Evolutionary conservation across 2,888 invertebrate species (phyloP).

Genomic region (Leptinotarsa tumamoca): DNA sequence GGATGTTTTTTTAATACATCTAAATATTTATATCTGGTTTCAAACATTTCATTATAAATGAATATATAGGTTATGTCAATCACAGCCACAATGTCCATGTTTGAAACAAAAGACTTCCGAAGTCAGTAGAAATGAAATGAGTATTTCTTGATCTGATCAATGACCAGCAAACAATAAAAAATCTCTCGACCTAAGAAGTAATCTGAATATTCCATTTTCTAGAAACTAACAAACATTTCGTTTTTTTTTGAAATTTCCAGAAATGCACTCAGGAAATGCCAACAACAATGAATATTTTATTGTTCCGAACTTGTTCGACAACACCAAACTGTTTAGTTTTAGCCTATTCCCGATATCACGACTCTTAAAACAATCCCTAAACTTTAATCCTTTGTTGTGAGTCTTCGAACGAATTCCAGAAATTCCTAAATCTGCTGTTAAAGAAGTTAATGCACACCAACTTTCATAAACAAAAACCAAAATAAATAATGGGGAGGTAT

Average conservation of each 20-base stretch:
- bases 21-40: too few species aligned
- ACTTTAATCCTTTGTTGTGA: not conserved
- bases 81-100: too few species aligned
- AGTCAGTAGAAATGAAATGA: too few species aligned
- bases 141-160: too few species aligned
- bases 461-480: conserved; percentile 12
- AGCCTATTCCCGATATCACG: not conserved
- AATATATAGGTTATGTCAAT: too few species aligned
- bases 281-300: not conserved
- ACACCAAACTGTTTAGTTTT: not conserved
- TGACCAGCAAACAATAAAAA: too few species aligned
- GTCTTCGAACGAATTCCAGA: not conserved
- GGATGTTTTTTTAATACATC: too few species aligned
- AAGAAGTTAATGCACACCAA: not conserved
- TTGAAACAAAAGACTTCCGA: too few species aligned
- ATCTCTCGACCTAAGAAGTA: too few species aligned
- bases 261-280: not conserved
- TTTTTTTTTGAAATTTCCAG: not conserved
- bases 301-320: not conserved
- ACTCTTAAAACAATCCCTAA: not conserved
- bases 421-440: not conserved
- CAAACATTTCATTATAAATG: too few species aligned
- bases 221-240: not conserved
- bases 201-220: too few species aligned
- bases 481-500: conserved; percentile 7